Conservation (phyloP, 23 tunicate genomes). For the Trididemnum miniatum region DNA sequence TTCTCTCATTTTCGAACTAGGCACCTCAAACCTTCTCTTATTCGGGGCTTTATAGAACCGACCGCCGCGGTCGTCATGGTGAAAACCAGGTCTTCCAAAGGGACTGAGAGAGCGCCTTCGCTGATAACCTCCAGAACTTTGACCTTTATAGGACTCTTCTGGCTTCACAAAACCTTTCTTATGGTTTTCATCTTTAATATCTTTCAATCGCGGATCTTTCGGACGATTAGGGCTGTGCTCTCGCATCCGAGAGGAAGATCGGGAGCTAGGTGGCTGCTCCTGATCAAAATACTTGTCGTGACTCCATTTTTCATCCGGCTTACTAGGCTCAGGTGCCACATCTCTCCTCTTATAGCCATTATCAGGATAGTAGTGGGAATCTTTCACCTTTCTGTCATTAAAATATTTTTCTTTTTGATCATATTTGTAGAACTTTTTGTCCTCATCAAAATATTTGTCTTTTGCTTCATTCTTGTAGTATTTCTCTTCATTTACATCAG, state of each 20-base stretch:
- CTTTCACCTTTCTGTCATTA: neutral
- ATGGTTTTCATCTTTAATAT: neutral
- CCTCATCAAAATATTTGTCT: neutral
- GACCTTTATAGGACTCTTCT: neutral
- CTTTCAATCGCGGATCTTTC: neutral
- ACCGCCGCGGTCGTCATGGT: neutral
- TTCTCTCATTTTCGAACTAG: slow-evolving; percentile 2
- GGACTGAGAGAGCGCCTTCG: neutral
- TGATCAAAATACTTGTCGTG: neutral
- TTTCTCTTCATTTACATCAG: neutral
- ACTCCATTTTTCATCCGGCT: neutral
- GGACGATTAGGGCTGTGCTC: neutral
- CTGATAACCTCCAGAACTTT: neutral
- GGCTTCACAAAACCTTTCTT: neutral
- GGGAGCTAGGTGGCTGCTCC: neutral
- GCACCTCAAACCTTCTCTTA: slow-evolving; percentile 15
- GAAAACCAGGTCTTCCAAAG: neutral
- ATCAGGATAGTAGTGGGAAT: no score
- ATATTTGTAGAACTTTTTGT: neutral
- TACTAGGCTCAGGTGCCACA: neutral
- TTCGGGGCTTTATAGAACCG: neutral
- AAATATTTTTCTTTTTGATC: neutral
- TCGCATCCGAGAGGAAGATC: neutral
- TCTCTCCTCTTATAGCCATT: neutral
- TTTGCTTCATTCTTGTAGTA: neutral